Evolutionary conservation across 2,797 vertebrate genomes (phyloP), one percentile per base, ranked within the genome.

Genomic region (Microchirus variegatus): DNA sequence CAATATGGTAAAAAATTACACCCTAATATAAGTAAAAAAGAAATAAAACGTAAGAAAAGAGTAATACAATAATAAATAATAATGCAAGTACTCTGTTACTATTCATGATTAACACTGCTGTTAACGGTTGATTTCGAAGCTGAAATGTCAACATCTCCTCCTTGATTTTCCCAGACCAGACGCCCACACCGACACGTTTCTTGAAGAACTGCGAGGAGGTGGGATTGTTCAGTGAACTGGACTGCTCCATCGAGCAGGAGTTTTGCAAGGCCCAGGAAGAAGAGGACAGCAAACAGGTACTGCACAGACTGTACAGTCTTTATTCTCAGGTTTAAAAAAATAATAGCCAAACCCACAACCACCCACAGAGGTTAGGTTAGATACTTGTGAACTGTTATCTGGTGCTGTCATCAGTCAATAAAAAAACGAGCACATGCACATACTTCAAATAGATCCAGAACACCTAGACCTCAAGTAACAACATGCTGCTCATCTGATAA

Each of bases 151-250:
- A 47, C 52, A 4, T 7, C 0, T 43, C 7, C 38, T 68, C n/a
- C 13, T 73, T 81, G 44, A 58, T 58, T 87, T 58, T 87, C 83
- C 19, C 91, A 99, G 97, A 99, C 91, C 97, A 99, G 90, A 99
- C 97, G 53, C 97, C 97, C 1, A 99, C 97, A 4, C 97, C 97
- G 15, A 99, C 97, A 0, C 95, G 97, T 61, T 99, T 99, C 87
- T 89, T 99, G 91, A 99, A 99, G 94, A 99, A 99, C 90, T 99
- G 97, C 50, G 97, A 99, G 82, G 97, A 99, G 81, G 98, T 99
- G 53, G 97, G 97, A 47, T 92, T 99, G 84, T 99, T 99, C 90
- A 98, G 92, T 7, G 98, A 99, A 67, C 94, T 99, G 43, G 97
- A 97, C 80, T 98, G 97, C 88, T 97, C 97, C 78, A 94, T 99